Conservation (phyloP, 1,140 invertebrate species). For the Eupristina koningsbergeri region DNA sequence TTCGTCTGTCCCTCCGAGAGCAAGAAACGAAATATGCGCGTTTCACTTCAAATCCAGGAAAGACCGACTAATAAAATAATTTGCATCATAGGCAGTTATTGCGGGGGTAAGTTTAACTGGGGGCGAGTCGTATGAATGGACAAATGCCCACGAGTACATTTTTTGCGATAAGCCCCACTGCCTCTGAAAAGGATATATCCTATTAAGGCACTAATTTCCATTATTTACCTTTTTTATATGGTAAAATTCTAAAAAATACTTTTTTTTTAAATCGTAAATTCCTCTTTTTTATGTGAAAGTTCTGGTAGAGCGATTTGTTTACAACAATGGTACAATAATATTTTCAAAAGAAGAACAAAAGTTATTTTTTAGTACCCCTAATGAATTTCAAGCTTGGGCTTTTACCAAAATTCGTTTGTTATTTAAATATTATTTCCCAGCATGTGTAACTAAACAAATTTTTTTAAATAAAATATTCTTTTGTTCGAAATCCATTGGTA, state of each 20-base stretch:
- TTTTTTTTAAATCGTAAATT: neutral
- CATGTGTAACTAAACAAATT: no score
- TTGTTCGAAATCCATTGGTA: no score
- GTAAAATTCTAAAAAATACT: neutral
- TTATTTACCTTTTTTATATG: neutral
- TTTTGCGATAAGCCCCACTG: neutral
- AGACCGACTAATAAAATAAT: constrained; percentile 45
- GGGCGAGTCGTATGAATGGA: neutral
- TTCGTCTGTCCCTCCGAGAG: no score
- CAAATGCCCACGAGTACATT: no score
- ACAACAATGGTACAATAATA: no score
- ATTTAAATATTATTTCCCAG: no score
- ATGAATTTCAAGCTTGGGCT: no score
- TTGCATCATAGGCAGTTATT: constrained; percentile 41
- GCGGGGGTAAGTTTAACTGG: neutral
- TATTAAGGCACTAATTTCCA: neutral
- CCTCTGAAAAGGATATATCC: neutral
- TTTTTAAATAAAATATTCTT: no score
- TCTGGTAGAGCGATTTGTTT: no score
- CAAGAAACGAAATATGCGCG: neutral
- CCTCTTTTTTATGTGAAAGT: neutral
- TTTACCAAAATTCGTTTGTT: no score
- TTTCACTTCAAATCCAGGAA: neutral
- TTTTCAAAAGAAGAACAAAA: no score
- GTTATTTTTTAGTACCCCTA: no score